phyloP scores from a whole-genome alignment of 2,113 vertebrate species.

The Sceloporus undulatus region DNA sequence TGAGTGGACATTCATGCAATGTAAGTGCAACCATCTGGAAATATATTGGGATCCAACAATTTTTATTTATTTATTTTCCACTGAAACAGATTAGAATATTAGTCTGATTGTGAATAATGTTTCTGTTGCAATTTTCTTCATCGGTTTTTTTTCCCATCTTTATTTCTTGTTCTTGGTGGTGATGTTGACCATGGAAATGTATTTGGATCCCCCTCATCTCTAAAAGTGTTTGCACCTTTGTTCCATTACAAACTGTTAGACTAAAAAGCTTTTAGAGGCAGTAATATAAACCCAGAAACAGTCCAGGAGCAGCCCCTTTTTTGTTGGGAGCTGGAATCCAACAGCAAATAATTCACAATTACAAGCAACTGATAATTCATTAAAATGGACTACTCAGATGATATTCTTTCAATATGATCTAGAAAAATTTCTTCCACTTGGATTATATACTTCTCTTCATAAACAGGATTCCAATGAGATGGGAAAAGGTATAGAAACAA shows the following conservation, averaged over 20 bases:
- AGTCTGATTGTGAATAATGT: no score
- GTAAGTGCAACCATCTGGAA: no score
- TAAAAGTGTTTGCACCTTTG: no score
- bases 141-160: no score
- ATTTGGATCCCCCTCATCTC: no score
- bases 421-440: neutral
- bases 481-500: neutral
- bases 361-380: neutral
- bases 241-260: neutral
- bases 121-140: no score
- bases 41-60: no score
- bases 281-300: neutral
- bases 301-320: neutral
- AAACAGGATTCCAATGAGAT: neutral
- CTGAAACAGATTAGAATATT: no score
- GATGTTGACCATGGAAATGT: no score
- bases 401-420: neutral
- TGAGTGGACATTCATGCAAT: no score
- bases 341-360: neutral
- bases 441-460: neutral
- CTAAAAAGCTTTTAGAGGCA: neutral
- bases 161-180: no score
- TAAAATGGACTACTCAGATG: neutral
- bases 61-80: no score
- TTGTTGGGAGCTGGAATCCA: neutral